Percentiles rank a stretch among this genome's conserved stretches.
Conservation (phyloP, 2,113 vertebrate genomes). For the Baryphthengus martii region DNA sequence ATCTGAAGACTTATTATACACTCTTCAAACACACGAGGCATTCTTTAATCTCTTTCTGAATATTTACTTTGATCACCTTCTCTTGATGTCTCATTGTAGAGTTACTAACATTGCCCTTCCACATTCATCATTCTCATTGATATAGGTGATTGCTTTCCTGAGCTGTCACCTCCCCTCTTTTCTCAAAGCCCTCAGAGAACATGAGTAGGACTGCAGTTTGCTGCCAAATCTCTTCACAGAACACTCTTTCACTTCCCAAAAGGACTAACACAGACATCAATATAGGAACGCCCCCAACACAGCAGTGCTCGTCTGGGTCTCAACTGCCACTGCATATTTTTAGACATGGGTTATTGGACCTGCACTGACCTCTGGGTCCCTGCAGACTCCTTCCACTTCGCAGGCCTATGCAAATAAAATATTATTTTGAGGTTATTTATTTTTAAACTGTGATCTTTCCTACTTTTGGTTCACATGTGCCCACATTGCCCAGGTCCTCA, state of each 20-base stretch:
- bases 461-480: neutral
- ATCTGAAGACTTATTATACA: neutral
- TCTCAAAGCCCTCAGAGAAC: neutral
- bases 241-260: neutral
- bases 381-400: neutral
- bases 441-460: neutral
- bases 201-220: neutral
- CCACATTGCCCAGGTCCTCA: neutral
- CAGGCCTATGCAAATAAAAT: neutral
- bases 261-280: neutral
- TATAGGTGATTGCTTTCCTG: neutral
- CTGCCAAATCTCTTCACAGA: neutral
- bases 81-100: neutral
- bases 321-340: neutral
- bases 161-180: neutral
- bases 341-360: neutral
- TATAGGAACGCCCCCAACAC: neutral
- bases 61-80: constrained; percentile 8
- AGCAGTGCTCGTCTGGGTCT: neutral
- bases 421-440: neutral
- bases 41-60: neutral
- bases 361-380: neutral
- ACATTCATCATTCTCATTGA: neutral
- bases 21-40: neutral
- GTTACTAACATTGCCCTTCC: neutral